Conservation (phyloP, 2,888 invertebrate species). For the Fragum sueziense region DNA sequence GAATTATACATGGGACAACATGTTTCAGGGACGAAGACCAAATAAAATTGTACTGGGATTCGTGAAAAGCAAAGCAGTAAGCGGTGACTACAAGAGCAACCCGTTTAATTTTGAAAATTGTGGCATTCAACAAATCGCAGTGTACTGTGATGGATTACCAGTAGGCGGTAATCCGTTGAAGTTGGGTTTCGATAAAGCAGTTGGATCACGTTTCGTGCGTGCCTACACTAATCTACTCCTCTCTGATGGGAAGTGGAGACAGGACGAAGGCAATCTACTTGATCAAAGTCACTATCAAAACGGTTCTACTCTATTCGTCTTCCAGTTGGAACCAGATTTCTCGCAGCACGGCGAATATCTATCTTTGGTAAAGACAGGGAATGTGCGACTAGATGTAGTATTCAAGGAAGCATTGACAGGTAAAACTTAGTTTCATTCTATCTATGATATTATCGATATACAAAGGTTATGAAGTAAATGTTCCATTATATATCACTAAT, state of each 20-base stretch:
- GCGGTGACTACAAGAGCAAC: constrained; percentile 17
- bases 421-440: background rate
- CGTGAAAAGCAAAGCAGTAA: constrained; percentile 17
- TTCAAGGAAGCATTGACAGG: constrained; percentile 11
- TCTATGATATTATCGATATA: background rate
- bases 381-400: constrained; percentile 28
- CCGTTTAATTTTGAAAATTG: constrained; percentile 43
- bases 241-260: constrained; percentile 29
- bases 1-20: constrained; percentile 25
- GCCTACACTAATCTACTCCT: constrained; percentile 38
- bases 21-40: constrained; percentile 35
- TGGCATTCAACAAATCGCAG: constrained; percentile 27
- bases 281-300: constrained; percentile 2
- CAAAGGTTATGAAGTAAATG: too few relatives aligned
- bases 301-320: constrained; percentile 30
- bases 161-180: constrained; percentile 35
- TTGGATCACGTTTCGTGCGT: constrained; percentile 13
- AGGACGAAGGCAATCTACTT: constrained; percentile 18
- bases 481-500: background rate
- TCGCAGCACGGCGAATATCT: constrained; percentile 28
- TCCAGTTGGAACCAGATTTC: constrained; percentile 30
- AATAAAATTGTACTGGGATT: constrained; percentile 23
- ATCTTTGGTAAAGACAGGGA: constrained; percentile 32
- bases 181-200: constrained; percentile 10
- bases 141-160: constrained; percentile 48